Evolutionary conservation across 2,888 invertebrate genomes (phyloP), one percentile per base, ranked within the genome.

Genomic region (Pristionchus entomophagus): DNA sequence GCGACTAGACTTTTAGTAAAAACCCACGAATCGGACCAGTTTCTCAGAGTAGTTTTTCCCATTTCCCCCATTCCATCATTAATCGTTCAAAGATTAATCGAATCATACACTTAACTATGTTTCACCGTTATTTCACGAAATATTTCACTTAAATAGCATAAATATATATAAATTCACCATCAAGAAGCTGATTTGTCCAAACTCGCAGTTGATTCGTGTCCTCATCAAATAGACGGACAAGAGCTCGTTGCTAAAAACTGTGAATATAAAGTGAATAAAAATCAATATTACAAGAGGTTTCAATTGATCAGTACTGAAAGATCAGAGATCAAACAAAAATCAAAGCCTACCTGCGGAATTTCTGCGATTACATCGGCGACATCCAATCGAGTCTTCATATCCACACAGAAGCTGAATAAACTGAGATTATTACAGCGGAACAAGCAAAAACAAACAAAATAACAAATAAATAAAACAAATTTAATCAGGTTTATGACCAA

Each of bases 341-440:
- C 12, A 14, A 59, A 59, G 29, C 29, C 4, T 14, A 85, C 85
- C 77, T 85, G 85, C 14, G 85, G 85, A 35, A 85, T 35, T 38
- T 85, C 85, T 22, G 85, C 85, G 45, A 85, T 73, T 3, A 77
- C 53, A n/a, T 85, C 85, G n/a, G 26, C 85, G 17, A 56, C 12
- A 45, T 85, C 85, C 26, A 85, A 56, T 6, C 77, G 85, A 22
- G 85, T 85, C 45, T 49, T 49, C 85, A 85, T 84, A 5, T 14
- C 45, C 22, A 22, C 19, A 51, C 19, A 56, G 17, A 22, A 22
- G 10, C 56, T 56, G 5, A 56, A n/a, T n/a, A 65, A 35, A 65
- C 19, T 22, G 38, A 32, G 35, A 32, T 32, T n/a, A 69, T 4
- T 38, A 65, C 38, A 1, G 6, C 22, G 8, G 4, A 41, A 8